Percentiles rank a stretch among this genome's conserved stretches.
phyloP scores from a whole-genome alignment of 2,113 vertebrate genomes.

The Macquaria ambigua region DNA sequence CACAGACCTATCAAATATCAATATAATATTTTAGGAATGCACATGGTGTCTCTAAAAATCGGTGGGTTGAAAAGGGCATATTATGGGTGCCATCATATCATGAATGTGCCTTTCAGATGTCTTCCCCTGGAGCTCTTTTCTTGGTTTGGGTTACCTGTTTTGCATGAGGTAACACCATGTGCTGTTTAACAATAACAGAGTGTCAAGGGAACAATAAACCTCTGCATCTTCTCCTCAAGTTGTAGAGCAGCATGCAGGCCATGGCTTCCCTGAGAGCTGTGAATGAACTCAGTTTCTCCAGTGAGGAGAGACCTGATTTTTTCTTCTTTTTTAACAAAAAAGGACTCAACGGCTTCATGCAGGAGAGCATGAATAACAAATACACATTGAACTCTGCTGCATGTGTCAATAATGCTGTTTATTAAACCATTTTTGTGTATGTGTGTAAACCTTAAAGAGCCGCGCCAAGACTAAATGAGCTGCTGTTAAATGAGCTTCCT shows the following conservation, averaged over 20 bases:
- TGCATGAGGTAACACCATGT: neutral
- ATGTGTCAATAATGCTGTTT: neutral
- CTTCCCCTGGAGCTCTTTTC: neutral
- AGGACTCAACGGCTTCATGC: neutral
- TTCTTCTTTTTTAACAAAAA: neutral
- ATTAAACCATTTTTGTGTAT: neutral
- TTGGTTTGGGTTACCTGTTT: conserved; percentile 2
- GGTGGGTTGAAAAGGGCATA: neutral
- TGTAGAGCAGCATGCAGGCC: conserved; percentile 53
- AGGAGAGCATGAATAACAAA: neutral
- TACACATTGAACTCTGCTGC: conserved; percentile 5
- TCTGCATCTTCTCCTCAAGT: conserved; percentile 58
- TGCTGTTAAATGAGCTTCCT: conserved; percentile 12
- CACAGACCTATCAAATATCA: neutral
- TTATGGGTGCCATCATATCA: neutral
- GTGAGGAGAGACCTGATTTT: neutral
- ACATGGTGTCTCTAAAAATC: neutral
- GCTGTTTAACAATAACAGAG: conserved; percentile 9
- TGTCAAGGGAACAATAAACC: conserved; percentile 17
- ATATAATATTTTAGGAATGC: neutral
- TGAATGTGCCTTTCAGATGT: neutral
- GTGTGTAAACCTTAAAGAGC: neutral
- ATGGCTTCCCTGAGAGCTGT: conserved; percentile 23
- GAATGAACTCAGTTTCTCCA: conserved; percentile 34
- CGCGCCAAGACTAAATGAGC: neutral